Evolutionary conservation across 2,797 vertebrate genomes (phyloP), one percentile per base, ranked within the genome.

Genomic region (Chaetodon trifasciatus): DNA sequence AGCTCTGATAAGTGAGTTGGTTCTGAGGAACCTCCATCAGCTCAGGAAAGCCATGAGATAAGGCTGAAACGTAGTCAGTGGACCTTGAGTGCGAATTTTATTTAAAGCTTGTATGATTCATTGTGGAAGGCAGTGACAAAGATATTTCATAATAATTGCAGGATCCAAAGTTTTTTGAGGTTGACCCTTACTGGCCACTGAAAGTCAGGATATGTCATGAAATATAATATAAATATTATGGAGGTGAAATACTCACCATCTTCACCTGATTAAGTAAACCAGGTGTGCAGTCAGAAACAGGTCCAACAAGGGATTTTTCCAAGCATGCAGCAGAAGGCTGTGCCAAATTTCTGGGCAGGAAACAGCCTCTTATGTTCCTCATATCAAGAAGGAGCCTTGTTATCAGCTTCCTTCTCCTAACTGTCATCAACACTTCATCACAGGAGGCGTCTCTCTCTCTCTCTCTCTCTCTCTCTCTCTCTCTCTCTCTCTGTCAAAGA

Each of bases 401-500:
- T 85, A 75, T 74, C 81, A 74, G 57, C 73, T 77, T 53, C 40
- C 49, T 50, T 69, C 52, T 64, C 44, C 68, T 60, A 75, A 78
- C 86, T 84, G 70, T 92, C 88, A 91, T 79, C 67, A 49, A 64
- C 50, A n/a, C 52, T 47, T 71, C 55, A 71, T 81, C 61, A 42
- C 47, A 56, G 7, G 39, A 57, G 39, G 24, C 28, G 28, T 2
- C 2, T 21, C 11, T 17, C 15, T 63, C 42, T 13, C 5, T 12
- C 13, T 62, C 21, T 21, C 19, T 9, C 21, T 21, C 5, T 12
- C 13, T 62, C 21, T 2, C 2, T 21, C 11, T 17, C 15, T 63
- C 42, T 13, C 5, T 12, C 13, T 62, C 21, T 21, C 19, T 9
- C 21, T 21, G 2, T 47, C 46, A 5, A 8, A 23, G 3, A 39